Percentiles rank a stretch among this genome's conserved stretches.
These are phyloP conservation scores for Callosobruchus maculatus DNA, from an alignment of 2,888 invertebrate species.

Conservation along the genomic window DNA sequence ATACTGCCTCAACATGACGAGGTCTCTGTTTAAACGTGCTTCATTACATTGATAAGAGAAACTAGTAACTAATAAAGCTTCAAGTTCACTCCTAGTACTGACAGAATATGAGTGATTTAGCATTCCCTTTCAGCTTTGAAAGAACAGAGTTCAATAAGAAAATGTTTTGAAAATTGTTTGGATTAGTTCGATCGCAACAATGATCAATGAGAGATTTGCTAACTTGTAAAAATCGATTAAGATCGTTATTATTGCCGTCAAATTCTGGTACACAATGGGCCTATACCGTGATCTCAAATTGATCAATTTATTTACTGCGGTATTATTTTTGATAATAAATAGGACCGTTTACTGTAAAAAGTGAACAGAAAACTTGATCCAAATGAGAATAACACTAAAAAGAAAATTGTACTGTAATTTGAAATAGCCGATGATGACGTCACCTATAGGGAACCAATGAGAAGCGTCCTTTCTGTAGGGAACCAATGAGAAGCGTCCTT, in stretches of 20 bases:
- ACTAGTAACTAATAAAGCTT: slow-evolving; percentile 8
- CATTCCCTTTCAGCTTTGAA: slow-evolving; percentile 11
- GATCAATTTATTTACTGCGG: no score
- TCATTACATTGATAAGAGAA: slow-evolving; percentile 21
- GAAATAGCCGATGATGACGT: no score
- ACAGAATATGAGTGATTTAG: slow-evolving; percentile 9
- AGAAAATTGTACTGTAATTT: no score
- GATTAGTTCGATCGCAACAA: slow-evolving; percentile 9
- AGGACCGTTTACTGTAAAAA: no score
- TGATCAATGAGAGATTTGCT: slow-evolving; percentile 4
- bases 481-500: no score
- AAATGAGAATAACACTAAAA: no score
- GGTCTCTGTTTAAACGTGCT: slow-evolving; percentile 18
- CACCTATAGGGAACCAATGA: no score
- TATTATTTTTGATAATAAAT: no score
- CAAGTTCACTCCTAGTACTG: slow-evolving; percentile 5
- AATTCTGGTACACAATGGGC: slow-evolving; percentile 11
- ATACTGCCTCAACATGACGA: slow-evolving; percentile 17
- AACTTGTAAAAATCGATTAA: background rate
- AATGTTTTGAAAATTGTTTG: slow-evolving; percentile 12
- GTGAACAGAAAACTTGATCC: no score
- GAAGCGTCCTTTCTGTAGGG: no score
- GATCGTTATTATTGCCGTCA: slow-evolving; percentile 8
- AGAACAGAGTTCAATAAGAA: slow-evolving; percentile 13
- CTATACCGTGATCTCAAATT: no score